Evolutionary conservation across 2,797 vertebrate species (phyloP).

Genomic region (Pseudocheirus occidentalis): DNA sequence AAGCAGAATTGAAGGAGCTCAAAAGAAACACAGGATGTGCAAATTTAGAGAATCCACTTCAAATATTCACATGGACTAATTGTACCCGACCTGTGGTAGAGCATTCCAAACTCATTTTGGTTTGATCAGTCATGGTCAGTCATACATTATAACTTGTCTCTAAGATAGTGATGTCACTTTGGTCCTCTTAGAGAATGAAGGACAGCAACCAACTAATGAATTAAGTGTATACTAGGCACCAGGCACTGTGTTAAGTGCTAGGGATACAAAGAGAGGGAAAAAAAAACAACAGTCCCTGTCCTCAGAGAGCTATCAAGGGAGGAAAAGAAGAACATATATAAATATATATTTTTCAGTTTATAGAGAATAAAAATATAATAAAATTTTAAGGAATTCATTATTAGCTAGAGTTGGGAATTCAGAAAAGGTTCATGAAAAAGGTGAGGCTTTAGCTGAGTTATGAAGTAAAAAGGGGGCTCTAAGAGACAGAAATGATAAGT

Average conservation of each 20-base stretch:
- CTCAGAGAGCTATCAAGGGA: background rate
- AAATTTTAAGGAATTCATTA: background rate
- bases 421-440: background rate
- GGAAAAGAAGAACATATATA: background rate
- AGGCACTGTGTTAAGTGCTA: background rate
- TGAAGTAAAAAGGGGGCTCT: background rate
- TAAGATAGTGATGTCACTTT: no score
- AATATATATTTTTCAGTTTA: rapidly evolving
- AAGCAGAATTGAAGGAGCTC: no score
- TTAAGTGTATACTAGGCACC: background rate
- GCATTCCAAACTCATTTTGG: no score
- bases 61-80: no score
- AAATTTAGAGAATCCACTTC: no score
- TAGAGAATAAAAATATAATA: background rate
- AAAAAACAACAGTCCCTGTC: background rate
- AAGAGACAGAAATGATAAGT: no score
- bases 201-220: no score
- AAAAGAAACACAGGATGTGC: no score
- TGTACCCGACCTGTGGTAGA: no score
- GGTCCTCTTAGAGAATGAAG: no score
- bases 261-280: background rate
- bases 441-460: background rate
- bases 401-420: background rate
- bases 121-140: no score
- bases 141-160: no score